phyloP scores from a whole-genome alignment of 1,140 invertebrate genomes.

The Drosophila nebulosa region DNA sequence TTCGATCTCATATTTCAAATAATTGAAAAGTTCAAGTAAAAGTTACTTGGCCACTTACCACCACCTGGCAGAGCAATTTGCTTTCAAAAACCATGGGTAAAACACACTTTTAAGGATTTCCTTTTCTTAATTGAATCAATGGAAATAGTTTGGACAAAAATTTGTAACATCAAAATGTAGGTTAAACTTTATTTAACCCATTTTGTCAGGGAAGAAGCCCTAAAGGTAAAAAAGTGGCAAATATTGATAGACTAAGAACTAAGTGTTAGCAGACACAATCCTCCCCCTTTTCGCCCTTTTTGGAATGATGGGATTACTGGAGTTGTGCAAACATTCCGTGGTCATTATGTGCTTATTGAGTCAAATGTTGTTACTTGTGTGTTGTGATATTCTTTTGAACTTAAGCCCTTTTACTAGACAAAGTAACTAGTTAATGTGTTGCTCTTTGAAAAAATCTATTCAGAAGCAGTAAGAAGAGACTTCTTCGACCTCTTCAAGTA shows the following conservation, averaged over 20 bases:
- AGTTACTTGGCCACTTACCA: slow-evolving; percentile 1
- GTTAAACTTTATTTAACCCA: not conserved
- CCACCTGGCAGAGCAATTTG: not conserved
- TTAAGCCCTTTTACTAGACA: not conserved
- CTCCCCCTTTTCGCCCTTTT: too few species aligned
- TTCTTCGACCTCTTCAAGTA: too few species aligned
- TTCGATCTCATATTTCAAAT: slow-evolving; percentile 43
- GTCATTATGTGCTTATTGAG: not conserved
- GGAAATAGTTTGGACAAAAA: not conserved
- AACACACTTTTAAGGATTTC: not conserved
- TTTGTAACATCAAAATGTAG: not conserved
- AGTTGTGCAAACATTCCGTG: not conserved
- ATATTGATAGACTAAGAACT: not conserved
- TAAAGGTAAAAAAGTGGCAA: not conserved
- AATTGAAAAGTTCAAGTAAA: slow-evolving; percentile 18
- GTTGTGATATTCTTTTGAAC: not conserved
- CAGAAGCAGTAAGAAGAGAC: not conserved
- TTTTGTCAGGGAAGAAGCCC: not conserved
- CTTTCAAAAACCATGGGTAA: not conserved
- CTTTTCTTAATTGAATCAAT: not conserved
- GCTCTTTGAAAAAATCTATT: not conserved
- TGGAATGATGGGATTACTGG: not conserved
- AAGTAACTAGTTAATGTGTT: not conserved
- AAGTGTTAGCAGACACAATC: not conserved
- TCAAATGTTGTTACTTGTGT: too few species aligned